These are phyloP conservation scores for Pionites leucogaster DNA, from an alignment of 2,113 vertebrate genomes.

Conservation along the genomic window DNA sequence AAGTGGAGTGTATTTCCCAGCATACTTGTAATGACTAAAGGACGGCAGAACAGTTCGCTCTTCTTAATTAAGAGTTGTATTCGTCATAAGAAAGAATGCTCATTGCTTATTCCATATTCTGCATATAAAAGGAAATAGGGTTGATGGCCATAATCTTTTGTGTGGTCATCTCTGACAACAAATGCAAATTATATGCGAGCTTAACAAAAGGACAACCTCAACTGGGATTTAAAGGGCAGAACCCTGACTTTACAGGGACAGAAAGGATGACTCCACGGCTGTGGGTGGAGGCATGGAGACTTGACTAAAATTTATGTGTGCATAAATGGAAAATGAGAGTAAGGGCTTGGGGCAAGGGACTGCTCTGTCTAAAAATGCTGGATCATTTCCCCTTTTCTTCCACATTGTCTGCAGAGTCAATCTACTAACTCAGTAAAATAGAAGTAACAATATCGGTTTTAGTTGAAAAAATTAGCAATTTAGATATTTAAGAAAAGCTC, in stretches of 20 bases:
- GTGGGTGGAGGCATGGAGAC: background rate
- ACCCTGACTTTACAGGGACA: background rate
- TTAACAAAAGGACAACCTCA: background rate
- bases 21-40: background rate
- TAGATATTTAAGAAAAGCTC: background rate
- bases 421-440: background rate
- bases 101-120: background rate
- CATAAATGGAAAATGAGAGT: background rate
- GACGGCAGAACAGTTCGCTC: background rate
- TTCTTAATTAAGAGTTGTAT: background rate
- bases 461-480: background rate
- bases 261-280: background rate
- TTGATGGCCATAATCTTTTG: background rate
- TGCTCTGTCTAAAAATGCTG: background rate
- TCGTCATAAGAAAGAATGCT: background rate
- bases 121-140: background rate
- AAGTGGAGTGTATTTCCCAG: background rate
- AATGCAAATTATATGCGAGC: background rate
- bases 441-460: background rate
- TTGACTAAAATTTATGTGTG: background rate
- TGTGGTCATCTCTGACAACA: background rate
- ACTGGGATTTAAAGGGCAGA: background rate
- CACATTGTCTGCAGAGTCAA: background rate
- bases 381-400: background rate
- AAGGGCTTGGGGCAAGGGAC: background rate